These are phyloP conservation scores for Nematopogon swammerdamellus DNA, from an alignment of 2,888 invertebrate genomes.

Conservation along the genomic window DNA sequence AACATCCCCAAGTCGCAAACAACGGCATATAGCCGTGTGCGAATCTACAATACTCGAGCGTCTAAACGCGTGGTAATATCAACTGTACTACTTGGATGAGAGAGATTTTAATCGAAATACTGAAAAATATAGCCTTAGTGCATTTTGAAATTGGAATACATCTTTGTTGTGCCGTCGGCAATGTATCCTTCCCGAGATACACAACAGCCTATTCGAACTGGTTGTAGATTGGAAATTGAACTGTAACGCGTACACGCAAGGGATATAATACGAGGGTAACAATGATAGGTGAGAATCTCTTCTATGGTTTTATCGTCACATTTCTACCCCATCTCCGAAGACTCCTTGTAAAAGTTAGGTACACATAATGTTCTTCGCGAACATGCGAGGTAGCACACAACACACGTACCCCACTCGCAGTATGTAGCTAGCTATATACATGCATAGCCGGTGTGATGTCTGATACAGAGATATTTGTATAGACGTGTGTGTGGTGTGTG, in stretches of 20 bases:
- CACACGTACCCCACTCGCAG: too few relatives aligned
- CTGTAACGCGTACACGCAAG: not conserved
- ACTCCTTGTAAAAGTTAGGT: not conserved
- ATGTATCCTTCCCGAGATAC: not conserved
- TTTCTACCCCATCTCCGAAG: not conserved
- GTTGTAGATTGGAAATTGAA: not conserved
- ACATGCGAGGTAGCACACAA: too few relatives aligned
- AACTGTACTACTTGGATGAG: not conserved
- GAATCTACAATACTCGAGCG: not conserved
- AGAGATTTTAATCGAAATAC: not conserved
- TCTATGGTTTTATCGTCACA: not conserved
- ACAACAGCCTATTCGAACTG: not conserved
- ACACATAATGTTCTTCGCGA: not conserved
- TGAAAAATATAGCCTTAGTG: not conserved
- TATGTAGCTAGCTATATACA: too few relatives aligned
- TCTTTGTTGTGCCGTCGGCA: not conserved
- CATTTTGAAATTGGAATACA: not conserved
- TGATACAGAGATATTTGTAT: too few relatives aligned
- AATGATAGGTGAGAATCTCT: not conserved
- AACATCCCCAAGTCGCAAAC: constrained; percentile 29
- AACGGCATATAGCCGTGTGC: not conserved
- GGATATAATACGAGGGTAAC: not conserved
- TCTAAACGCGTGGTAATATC: not conserved
- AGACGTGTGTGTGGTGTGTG: too few relatives aligned
- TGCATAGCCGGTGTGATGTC: too few relatives aligned